These are phyloP conservation scores for Drosophila mercatorum DNA, from an alignment of 2,888 invertebrate species.

Conservation along the genomic window DNA sequence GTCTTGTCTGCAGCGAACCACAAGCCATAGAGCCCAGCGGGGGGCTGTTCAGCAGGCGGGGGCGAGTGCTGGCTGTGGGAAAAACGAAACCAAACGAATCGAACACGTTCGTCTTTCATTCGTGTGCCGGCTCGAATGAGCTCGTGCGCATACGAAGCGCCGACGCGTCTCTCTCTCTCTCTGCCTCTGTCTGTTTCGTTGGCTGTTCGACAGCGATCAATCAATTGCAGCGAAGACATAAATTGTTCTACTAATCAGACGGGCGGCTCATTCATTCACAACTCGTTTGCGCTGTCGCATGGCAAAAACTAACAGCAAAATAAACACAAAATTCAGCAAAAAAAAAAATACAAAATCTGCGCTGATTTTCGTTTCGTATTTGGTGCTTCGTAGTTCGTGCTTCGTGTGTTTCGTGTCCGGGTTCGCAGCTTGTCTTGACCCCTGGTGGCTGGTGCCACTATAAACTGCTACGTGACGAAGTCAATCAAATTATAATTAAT, in stretches of 20 bases:
- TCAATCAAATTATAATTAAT: slow-evolving; percentile 39
- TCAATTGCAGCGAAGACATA: slow-evolving; percentile 61
- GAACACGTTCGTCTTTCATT: slow-evolving; percentile 13
- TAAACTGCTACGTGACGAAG: slow-evolving; percentile 25
- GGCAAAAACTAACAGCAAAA: slow-evolving; percentile 15
- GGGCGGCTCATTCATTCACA: slow-evolving; percentile 77
- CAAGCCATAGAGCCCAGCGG: not conserved
- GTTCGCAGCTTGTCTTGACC: slow-evolving; percentile 55
- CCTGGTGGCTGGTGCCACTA: slow-evolving; percentile 16
- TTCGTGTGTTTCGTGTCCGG: slow-evolving; percentile 63
- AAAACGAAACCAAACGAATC: slow-evolving; percentile 40
- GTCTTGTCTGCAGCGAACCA: slow-evolving; percentile 44
- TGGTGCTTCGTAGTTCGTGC: slow-evolving; percentile 13
- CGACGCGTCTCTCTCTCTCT: not conserved
- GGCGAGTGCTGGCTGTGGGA: slow-evolving; percentile 30
- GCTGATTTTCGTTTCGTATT: slow-evolving; percentile 17
- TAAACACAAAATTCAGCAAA: slow-evolving; percentile 10
- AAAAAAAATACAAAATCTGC: slow-evolving; percentile 15
- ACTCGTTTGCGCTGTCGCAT: slow-evolving; percentile 69
- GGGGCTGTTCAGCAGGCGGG: slow-evolving; percentile 16
- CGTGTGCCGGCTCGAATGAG: slow-evolving; percentile 23
- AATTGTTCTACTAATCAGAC: slow-evolving; percentile 65
- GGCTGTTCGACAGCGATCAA: slow-evolving; percentile 57
- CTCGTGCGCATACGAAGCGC: slow-evolving; percentile 8
- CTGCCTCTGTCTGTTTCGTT: slow-evolving; percentile 5